A percentile compares a stretch with the other conserved stretches of the same genome.
phyloP scores from a whole-genome alignment of 1,140 invertebrate genomes.

The Hermatobates lingyangjiaoensis region DNA sequence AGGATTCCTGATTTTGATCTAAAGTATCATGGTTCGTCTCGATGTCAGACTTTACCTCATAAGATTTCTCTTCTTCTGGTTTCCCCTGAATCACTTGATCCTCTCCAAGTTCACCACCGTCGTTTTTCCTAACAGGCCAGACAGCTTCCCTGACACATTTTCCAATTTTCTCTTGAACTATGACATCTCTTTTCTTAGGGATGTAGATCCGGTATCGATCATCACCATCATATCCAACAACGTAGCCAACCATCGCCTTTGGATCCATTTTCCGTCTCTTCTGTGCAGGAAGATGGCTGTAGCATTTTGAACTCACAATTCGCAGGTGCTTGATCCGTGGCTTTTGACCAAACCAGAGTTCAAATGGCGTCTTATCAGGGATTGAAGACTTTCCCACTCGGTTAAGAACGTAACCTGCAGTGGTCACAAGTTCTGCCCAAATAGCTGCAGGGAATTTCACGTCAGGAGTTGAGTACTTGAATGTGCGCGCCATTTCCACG shows the following conservation, averaged over 20 bases:
- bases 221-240: slow-evolving; percentile 20
- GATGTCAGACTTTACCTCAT: too few relatives aligned
- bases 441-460: neutral
- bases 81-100: too few relatives aligned
- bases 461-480: neutral
- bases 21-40: too few relatives aligned
- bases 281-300: slow-evolving; percentile 11
- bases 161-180: too few relatives aligned
- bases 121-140: too few relatives aligned
- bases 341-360: slow-evolving; percentile 15
- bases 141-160: too few relatives aligned
- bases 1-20: too few relatives aligned
- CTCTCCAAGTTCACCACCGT: too few relatives aligned
- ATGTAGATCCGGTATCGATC: too few relatives aligned
- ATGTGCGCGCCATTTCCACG: neutral
- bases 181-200: too few relatives aligned
- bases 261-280: slow-evolving; percentile 15
- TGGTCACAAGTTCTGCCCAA: slow-evolving; percentile 9
- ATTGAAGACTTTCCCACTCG: neutral
- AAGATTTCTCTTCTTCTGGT: too few relatives aligned
- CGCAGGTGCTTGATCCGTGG: slow-evolving; percentile 15
- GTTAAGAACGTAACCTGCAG: slow-evolving; percentile 1
- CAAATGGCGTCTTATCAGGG: slow-evolving; percentile 13
- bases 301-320: slow-evolving; percentile 20
- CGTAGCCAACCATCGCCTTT: slow-evolving; percentile 16